Evolutionary conservation across 1,140 invertebrate species (phyloP).

Genomic region (Zaprionus lachaisei): DNA sequence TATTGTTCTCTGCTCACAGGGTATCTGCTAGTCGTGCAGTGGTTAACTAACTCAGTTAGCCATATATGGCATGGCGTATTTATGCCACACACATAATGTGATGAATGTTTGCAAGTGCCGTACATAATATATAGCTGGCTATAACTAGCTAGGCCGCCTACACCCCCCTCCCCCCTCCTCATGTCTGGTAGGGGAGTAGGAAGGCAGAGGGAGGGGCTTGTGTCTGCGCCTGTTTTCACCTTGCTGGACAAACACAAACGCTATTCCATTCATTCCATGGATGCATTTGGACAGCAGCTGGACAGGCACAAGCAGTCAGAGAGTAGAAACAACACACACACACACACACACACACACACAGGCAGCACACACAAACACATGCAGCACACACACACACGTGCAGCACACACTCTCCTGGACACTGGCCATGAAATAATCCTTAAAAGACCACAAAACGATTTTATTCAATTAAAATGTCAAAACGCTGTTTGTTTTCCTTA

Average conservation of each 20-base stretch:
- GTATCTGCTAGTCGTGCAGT: constrained; percentile 7
- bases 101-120: constrained; percentile 25
- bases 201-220: constrained; percentile 4
- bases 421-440: constrained; percentile 80
- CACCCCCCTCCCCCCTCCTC: not conserved
- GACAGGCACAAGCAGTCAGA: constrained; percentile 30
- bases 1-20: not conserved
- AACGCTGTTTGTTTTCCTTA: constrained; percentile 79
- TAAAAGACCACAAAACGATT: constrained; percentile 82
- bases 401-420: constrained; percentile 28
- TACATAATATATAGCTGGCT: constrained; percentile 5
- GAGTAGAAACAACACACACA: constrained; percentile 17
- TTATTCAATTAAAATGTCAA: constrained; percentile 83
- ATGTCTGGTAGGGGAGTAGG: constrained; percentile 19
- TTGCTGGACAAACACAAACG: constrained; percentile 50
- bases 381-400: not conserved
- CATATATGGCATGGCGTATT: not conserved
- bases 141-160: not conserved
- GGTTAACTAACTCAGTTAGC: not conserved
- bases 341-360: constrained; percentile 36
- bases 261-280: constrained; percentile 46
- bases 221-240: constrained; percentile 49
- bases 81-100: constrained; percentile 36
- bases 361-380: constrained; percentile 22
- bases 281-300: constrained; percentile 48